phyloP scores from a whole-genome alignment of 2,888 invertebrate species.

The Drosophila multiciliata region DNA sequence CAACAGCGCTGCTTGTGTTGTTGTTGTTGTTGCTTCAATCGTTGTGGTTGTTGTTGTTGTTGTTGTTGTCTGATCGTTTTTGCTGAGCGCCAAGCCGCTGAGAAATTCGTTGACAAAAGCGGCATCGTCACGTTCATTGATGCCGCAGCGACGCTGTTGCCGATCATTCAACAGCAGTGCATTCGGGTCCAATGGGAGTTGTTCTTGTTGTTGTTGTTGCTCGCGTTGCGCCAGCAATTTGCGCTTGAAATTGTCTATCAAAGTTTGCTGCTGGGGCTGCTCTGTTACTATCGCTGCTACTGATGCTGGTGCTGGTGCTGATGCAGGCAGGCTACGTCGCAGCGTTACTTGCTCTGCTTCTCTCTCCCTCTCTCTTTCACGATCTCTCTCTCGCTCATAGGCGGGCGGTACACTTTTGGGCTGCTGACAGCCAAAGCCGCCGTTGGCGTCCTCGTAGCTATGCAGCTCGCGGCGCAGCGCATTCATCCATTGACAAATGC shows the following conservation, averaged over 20 bases:
- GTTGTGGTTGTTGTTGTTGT: not conserved
- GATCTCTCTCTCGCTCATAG: slow-evolving; percentile 45
- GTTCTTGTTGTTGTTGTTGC: slow-evolving; percentile 11
- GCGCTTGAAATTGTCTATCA: slow-evolving; percentile 82
- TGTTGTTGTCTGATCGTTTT: not conserved
- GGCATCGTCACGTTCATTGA: slow-evolving; percentile 78
- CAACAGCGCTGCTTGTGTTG: slow-evolving; percentile 14
- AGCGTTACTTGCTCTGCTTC: slow-evolving; percentile 33
- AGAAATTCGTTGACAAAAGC: slow-evolving; percentile 82
- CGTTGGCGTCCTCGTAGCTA: slow-evolving; percentile 75
- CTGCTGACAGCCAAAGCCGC: slow-evolving; percentile 63
- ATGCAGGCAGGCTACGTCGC: slow-evolving; percentile 26
- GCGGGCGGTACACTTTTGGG: slow-evolving; percentile 83
- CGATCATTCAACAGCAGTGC: slow-evolving; percentile 13
- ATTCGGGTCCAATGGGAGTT: slow-evolving; percentile 17
- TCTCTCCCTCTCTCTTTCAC: slow-evolving; percentile 20
- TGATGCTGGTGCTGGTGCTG: not conserved
- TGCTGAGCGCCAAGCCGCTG: slow-evolving; percentile 43
- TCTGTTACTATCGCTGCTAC: not conserved
- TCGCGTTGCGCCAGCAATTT: slow-evolving; percentile 77
- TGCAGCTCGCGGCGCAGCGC: slow-evolving; percentile 82
- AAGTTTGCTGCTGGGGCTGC: slow-evolving; percentile 42
- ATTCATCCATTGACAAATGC: slow-evolving; percentile 83
- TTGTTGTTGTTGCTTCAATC: not conserved
- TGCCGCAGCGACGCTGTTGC: slow-evolving; percentile 69